Percentiles rank a stretch among this genome's conserved stretches.
phyloP scores from a whole-genome alignment of 2,113 vertebrate genomes.

The Speoplatyrhinus poulsoni region DNA sequence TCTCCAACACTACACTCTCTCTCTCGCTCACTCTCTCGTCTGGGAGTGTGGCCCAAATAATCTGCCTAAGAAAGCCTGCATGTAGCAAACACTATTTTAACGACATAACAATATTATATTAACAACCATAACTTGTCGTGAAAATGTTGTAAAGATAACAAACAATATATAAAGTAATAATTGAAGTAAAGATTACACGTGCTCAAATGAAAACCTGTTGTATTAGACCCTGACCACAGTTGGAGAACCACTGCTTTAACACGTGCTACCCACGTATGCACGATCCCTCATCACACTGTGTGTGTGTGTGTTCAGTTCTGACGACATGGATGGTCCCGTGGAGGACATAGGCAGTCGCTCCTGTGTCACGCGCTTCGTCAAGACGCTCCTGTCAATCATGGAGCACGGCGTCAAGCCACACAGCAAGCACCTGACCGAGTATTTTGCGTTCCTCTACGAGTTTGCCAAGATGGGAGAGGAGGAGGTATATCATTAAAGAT shows the following conservation, averaged over 20 bases:
- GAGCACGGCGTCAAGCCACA: conserved; percentile 98
- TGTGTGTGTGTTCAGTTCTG: conserved; percentile 78
- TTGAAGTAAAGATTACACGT: too few species aligned
- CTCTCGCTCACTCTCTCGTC: not conserved
- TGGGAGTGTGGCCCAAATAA: not conserved
- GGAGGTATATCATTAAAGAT: conserved; percentile 76
- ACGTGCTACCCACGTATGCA: too few species aligned
- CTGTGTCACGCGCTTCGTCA: conserved; percentile 96
- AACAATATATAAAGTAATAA: too few species aligned
- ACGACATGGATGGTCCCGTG: conserved; percentile 96
- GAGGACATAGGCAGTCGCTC: conserved; percentile 98
- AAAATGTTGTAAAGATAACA: too few species aligned
- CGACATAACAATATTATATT: too few species aligned
- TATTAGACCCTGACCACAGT: too few species aligned
- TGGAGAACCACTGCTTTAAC: too few species aligned
- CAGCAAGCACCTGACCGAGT: conserved; percentile 98
- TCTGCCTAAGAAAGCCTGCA: too few species aligned
- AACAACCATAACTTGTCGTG: too few species aligned
- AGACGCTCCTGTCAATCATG: conserved; percentile 96
- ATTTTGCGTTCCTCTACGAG: conserved; percentile 97
- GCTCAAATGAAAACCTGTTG: too few species aligned
- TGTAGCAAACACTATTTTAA: too few species aligned
- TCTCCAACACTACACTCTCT: too few species aligned
- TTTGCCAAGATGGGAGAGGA: conserved; percentile 99
- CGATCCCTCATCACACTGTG: not conserved